A percentile compares a stretch with the other conserved stretches of the same genome.
These are phyloP conservation scores for Lepidonotus clava DNA, from an alignment of 2,888 invertebrate genomes.

Conservation along the genomic window DNA sequence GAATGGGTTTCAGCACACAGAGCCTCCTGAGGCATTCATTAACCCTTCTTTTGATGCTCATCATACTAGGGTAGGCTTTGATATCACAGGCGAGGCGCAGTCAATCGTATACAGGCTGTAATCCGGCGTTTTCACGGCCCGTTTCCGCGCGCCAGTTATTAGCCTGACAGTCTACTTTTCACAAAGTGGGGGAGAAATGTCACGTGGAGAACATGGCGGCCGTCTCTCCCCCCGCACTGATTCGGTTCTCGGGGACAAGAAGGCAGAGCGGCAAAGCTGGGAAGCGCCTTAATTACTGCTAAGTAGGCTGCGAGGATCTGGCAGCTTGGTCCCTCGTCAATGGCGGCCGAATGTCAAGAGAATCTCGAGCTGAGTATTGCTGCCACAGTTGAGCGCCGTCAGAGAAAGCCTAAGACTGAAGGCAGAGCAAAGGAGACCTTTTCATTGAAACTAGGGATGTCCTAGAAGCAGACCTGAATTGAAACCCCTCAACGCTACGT, in stretches of 20 bases:
- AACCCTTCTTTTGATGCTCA: too few relatives aligned
- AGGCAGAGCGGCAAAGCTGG: not conserved
- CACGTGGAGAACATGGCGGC: not conserved
- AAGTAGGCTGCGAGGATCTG: not conserved
- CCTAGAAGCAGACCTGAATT: too few relatives aligned
- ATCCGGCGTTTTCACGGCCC: conserved; percentile 6
- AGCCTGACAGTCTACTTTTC: conserved; percentile 8
- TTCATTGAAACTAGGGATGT: too few relatives aligned
- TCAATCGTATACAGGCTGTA: too few relatives aligned
- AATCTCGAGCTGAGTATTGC: not conserved
- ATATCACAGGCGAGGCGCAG: too few relatives aligned
- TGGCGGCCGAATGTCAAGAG: conserved; percentile 15
- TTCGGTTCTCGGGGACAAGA: not conserved
- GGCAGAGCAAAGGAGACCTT: too few relatives aligned
- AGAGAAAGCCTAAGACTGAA: too few relatives aligned
- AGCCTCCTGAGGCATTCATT: too few relatives aligned
- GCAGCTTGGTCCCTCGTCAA: not conserved
- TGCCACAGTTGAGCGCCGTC: not conserved
- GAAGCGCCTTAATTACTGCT: conserved; percentile 31
- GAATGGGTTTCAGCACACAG: too few relatives aligned
- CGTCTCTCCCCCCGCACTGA: not conserved
- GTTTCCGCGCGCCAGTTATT: not conserved
- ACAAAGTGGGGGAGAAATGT: not conserved
- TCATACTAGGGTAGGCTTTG: not conserved
- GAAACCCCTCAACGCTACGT: too few relatives aligned